Base-by-base conservation (phyloP, 2,888 invertebrate species). In the Cephus pygmeus region DNA sequence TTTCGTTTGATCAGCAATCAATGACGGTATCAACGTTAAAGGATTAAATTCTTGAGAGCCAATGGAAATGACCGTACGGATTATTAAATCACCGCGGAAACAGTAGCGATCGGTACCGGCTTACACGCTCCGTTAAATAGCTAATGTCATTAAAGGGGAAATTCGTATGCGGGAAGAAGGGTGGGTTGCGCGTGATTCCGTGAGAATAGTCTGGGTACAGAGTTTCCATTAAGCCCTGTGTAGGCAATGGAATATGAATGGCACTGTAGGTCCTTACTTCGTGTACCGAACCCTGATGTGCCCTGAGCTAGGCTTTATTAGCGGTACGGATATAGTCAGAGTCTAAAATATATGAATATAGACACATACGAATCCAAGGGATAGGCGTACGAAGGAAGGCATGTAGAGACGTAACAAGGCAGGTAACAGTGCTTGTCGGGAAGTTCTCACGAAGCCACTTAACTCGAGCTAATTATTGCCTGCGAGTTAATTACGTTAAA, bases 401-500 rank as follows among this genome's bases (percentile, higher is more conserved):
- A 40, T 31, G 31, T 75, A 11, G 79, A 73, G 73, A 73, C 75
- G 77, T 73, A 75, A 75, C 69, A 68, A 69, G 36, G 76, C 69
- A 74, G 79, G 73, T 73, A 75, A 75, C 77, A 75, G 75, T 40
- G 73, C 69, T 30, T 56, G 76, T 69, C 75, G 75, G 1, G 2
- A 79, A 79, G 73, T 79, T 76, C 77, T 77, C 79, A 77, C 77
- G 79, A 79, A 77, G 75, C 69, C 79, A 79, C 77, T 79, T 79
- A 79, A 79, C 73, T 77, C 73, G 77, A 75, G 75, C 77, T 79
- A 79, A 79, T 77, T 79, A 77, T 73, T 77, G 79, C 75, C 79
- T 77, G 31, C 56, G 73, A 77, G 79, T 79, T 79, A 79, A 79
- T 79, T 77, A 77, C 77, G 73, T 76, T 34, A 56, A 77, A 76